Evolutionary conservation across 2,797 vertebrate species (phyloP), one percentile per base, ranked within the genome.

Genomic region (Philypnodon macrostomus): DNA sequence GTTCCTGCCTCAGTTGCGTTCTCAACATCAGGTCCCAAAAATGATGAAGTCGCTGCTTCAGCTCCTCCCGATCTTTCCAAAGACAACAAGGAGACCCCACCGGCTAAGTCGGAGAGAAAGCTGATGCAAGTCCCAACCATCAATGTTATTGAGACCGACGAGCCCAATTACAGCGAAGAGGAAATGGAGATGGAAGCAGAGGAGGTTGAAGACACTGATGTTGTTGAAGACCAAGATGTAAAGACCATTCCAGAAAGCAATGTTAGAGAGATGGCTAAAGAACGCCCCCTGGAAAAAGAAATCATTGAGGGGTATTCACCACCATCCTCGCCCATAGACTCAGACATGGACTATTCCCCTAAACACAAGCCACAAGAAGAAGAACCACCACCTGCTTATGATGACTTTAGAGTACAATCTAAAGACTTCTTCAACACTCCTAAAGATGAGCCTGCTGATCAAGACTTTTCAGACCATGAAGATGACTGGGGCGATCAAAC

Each of bases 101-200:
- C 62, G 35, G 53, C 38, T 2, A 78, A 59, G 36, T 70, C 56
- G 1, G 82, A 83, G 56, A 88, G 86, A 23, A 86, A 59, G 51
- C 36, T 73, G 13, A 84, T 90, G 68, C 82, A 83, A 48, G 90
- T 91, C 30, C 90, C 91, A n/a, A 89, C 88, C 17, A 91, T 92
- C 60, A 92, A 92, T 57, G 88, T 91, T 5, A 91, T 91, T 55
- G 91, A 92, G 75, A 90, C 88, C 0, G 88, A 89, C 7, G 89
- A 91, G 41, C 89, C 86, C 31, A 90, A 88, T 67, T 88, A 89
- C 58, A 88, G 89, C n/a, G 88, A 91, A 0, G 80, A 87, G 26
- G 87, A 85, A 54, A 67, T 79, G 57, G 82, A 85, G 24, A 57
- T 70, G 26, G 81, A 88, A 44, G 41, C 14, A 2, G 75, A 83